Evolutionary conservation across 2,888 invertebrate genomes (phyloP), one percentile per base, ranked within the genome.

Genomic region (Tridacna gigas): DNA sequence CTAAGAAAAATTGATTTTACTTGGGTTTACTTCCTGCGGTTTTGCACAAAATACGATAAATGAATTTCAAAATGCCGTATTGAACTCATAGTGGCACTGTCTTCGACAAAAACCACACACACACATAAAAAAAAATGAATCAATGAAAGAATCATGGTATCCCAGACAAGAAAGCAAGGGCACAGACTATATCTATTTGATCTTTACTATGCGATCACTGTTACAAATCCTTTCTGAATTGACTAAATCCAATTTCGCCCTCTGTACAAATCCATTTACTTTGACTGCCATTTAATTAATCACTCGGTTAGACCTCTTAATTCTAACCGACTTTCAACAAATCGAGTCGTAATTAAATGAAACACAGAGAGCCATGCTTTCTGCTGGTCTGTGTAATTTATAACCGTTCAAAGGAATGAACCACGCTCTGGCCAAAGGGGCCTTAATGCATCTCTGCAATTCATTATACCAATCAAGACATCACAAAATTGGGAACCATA

Each of bases 291-390:
- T 80, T 80, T 78, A 84, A 84, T 84, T 84, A 84, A 84, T 84
- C 84, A 84, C 69, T 77, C 67, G 69, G 78, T 84, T 76, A 75
- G 78, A 80, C 77, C 71, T 75, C 76, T 79, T 84, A 84, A 80
- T 80, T 78, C 80, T 77, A 74, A n/a, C 75, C 71, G 78, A 74
- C 80, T 77, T 73, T 78, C 79, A 78, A 84, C 84, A 84, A 84
- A 84, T 84, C 78, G 84, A 75, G 63, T 63, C 80, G 75, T 84
- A 84, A 84, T 84, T 84, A 80, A 84, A 84, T 84, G 74, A 80
- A 80, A 56, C 71, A 51, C 25, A 26, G 75, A 47, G 37, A 37
- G 37, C 7, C 37, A 37, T 37, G 37, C 37, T 37, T 37, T 37
- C 37, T 37, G 2, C 37, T 37, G 37, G 37, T 7, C 37, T 37